Evolutionary conservation across 2,797 vertebrate genomes (phyloP).

Genomic region (Hydrophis major): DNA sequence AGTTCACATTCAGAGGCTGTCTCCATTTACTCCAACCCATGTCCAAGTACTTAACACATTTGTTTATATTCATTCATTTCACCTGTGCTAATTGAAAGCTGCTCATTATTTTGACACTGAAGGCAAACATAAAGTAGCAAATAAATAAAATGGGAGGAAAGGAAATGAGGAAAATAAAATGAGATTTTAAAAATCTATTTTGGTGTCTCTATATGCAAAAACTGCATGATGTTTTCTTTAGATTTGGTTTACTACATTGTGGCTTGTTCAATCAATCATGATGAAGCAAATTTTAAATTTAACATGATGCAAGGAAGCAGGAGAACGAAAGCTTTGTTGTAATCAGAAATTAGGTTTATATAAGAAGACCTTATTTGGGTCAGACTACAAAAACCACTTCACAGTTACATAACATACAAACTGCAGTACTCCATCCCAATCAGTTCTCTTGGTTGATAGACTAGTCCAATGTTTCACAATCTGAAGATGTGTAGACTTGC

Average conservation of each 20-base stretch:
- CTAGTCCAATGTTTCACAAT: background rate
- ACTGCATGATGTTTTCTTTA: background rate
- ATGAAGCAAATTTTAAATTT: background rate
- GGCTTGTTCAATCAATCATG: background rate
- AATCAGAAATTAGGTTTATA: background rate
- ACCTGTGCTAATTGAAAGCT: background rate
- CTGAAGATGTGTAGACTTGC: background rate
- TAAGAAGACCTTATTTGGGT: background rate
- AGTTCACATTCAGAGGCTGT: too few species aligned
- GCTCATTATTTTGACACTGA: background rate
- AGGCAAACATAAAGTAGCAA: background rate
- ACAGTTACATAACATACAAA: background rate
- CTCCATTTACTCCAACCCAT: too few species aligned
- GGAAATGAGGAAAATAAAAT: background rate
- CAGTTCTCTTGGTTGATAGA: background rate
- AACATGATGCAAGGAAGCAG: background rate
- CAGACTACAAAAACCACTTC: background rate
- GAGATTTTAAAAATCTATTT: background rate
- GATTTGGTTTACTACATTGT: background rate
- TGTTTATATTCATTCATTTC: slow-evolving; percentile 9
- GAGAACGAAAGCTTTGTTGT: background rate
- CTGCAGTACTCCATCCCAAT: background rate
- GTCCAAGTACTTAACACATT: background rate
- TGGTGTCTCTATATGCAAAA: background rate
- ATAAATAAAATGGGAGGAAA: background rate